Base-by-base conservation (phyloP, 2,888 invertebrate genomes). In the Psococerastis gibbosa region DNA sequence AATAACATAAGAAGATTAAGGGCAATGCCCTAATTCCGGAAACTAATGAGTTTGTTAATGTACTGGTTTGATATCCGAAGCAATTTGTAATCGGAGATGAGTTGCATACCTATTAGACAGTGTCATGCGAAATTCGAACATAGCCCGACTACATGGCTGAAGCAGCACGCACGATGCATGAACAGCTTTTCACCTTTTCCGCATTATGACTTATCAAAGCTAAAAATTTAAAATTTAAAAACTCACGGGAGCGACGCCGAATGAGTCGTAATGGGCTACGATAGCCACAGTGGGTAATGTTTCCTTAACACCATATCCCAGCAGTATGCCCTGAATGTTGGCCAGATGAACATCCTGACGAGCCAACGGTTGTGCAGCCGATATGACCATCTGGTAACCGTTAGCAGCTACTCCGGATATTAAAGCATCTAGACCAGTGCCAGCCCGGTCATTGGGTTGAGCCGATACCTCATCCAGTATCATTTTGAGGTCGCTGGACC, bases 181-280 rank as follows among this genome's bases (percentile, higher is more conserved):
- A n/a, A n/a, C n/a, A n/a, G n/a, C n/a, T n/a, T n/a, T n/a, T n/a
- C n/a, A n/a, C n/a, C n/a, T n/a, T n/a, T n/a, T n/a, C n/a, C n/a
- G n/a, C n/a, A n/a, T n/a, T n/a, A n/a, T n/a, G n/a, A n/a, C n/a
- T 31, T 11, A 44, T 9, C 15, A 13, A 35, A 22, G 15, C 31
- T 11, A 27, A 27, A 6, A 27, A 6, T 27, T 11, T 9, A 6
- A 27, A 6, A 27, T 11, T 27, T 6, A 27, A 9, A 27, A 27
- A 67, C 77, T 74, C 65, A 94, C 95, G 45, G 97, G 91, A 20
- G 84, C 83, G 45, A 87, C 67, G 42, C 87, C 87, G 54, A 81
- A 78, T 15, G 89, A 78, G 57, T 97, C 97, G 54, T 95, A 89
- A 66, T 95, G 85, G 0, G 95, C 85, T 3, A 89, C 84, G 42